Evolutionary conservation across 2,797 vertebrate species (phyloP).

Genomic region (Otus scops): DNA sequence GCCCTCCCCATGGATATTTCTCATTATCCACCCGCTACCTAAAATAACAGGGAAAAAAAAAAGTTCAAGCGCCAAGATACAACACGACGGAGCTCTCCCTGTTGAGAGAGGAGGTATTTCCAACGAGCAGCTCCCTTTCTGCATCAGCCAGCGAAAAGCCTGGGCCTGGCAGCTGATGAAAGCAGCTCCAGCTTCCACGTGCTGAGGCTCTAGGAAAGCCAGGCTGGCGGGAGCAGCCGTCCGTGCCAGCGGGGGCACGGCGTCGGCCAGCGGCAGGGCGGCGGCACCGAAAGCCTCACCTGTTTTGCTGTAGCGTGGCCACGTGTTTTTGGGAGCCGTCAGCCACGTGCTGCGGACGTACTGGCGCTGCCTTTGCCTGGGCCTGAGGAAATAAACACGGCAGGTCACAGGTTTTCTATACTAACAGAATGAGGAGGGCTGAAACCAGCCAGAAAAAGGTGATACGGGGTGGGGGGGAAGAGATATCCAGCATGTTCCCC

Average conservation of each 20-base stretch:
- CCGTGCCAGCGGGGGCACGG: accelerated
- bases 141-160: not conserved
- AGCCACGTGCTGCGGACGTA: constrained; percentile 91
- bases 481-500: not conserved
- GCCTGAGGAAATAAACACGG: constrained; percentile 68
- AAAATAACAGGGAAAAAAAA: not conserved
- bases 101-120: not conserved
- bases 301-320: constrained; percentile 93
- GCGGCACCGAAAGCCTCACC: constrained; percentile 73
- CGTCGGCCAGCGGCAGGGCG: accelerated
- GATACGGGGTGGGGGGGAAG: no score
- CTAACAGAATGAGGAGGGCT: not conserved
- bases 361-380: constrained; percentile 88
- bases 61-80: not conserved
- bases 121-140: not conserved
- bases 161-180: not conserved
- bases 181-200: not conserved
- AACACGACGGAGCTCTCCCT: not conserved
- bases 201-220: not conserved
- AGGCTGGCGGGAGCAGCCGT: accelerated
- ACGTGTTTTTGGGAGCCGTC: constrained; percentile 87
- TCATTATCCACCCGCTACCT: not conserved
- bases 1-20: not conserved
- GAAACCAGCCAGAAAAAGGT: not conserved
- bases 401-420: not conserved